These are phyloP conservation scores for Clarias platycephalus DNA, from an alignment of 2,797 vertebrate species.

Conservation along the genomic window DNA sequence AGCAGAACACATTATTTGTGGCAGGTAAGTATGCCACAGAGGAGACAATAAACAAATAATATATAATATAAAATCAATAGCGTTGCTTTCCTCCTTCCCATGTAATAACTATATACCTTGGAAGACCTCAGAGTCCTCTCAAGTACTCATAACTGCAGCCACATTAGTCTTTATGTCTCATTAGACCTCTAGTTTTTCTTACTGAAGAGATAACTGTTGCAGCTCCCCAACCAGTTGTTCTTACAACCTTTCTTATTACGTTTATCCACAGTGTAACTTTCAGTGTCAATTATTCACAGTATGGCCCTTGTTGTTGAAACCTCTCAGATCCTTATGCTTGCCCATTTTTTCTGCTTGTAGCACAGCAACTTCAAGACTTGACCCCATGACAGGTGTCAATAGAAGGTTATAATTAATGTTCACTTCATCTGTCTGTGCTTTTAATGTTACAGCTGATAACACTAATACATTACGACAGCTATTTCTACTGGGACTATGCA, in stretches of 20 bases:
- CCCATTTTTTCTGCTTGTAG: too few relatives aligned
- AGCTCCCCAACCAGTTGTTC: not conserved
- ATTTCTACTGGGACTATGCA: not conserved
- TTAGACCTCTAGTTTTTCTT: not conserved
- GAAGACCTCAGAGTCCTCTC: not conserved
- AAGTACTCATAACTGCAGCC: too few relatives aligned
- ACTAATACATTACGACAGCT: not conserved
- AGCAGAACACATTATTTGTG: not conserved
- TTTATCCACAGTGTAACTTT: too few relatives aligned
- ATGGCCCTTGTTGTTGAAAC: too few relatives aligned
- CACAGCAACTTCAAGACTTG: too few relatives aligned
- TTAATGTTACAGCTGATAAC: not conserved
- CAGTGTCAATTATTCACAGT: too few relatives aligned
- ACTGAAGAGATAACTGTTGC: not conserved
- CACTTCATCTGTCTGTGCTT: too few relatives aligned
- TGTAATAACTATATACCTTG: not conserved
- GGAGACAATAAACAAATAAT: slow-evolving; percentile 1
- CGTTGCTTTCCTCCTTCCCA: not conserved
- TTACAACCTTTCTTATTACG: not conserved
- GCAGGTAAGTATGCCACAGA: not conserved
- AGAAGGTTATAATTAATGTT: too few relatives aligned
- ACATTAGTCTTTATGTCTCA: not conserved
- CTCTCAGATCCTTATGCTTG: too few relatives aligned
- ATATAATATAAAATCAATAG: not conserved
- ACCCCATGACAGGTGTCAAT: too few relatives aligned